Evolutionary conservation across 1,140 invertebrate genomes (phyloP), one percentile per base, ranked within the genome.

Genomic region (Drosophila mojavensis): DNA sequence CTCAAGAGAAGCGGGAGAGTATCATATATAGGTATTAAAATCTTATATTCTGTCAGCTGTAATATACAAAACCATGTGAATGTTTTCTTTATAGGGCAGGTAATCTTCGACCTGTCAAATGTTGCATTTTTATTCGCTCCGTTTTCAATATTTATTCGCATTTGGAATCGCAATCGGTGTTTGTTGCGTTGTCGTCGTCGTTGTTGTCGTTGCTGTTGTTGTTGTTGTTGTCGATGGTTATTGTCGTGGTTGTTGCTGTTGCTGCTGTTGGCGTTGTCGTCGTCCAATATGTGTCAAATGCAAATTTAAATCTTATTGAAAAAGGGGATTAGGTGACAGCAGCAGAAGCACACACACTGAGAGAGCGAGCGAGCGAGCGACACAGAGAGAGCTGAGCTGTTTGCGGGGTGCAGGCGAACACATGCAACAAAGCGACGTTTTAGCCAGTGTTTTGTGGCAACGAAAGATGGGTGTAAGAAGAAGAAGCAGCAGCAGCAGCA

Each of bases 241-340:
- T 61, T 59, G 41, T 50, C 11, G 67, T 69, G 62, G 65, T 60
- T 20, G 81, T 30, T 30, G 28, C 5, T 30, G 28, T 61, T 59
- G 55, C 43, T n/a, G 67, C 63, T 68, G 65, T 66, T 59, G 71
- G 41, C 58, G 60, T 79, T 76, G 74, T 78, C 81, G 81, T 89
- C 81, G 86, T 85, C 86, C 86, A 90, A 90, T 90, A 90, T 90
- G 86, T 90, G 85, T 90, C 85, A 90, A 90, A 90, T 90, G 85
- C 85, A 90, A 90, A 90, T 90, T 85, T 85, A 81, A 89, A 90
- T 86, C 84, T 86, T 86, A 90, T 90, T 81, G 81, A 89, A 86
- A 90, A 90, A 80, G 75, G 73, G 81, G 73, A 90, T 90, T 90
- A 82, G 85, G 81, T 81, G 85, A 90, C 81, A 85, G 85, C 78